A percentile compares a stretch with the other conserved stretches of the same genome.
phyloP scores from a whole-genome alignment of 2,113 vertebrate species.

The Rynchops niger region DNA sequence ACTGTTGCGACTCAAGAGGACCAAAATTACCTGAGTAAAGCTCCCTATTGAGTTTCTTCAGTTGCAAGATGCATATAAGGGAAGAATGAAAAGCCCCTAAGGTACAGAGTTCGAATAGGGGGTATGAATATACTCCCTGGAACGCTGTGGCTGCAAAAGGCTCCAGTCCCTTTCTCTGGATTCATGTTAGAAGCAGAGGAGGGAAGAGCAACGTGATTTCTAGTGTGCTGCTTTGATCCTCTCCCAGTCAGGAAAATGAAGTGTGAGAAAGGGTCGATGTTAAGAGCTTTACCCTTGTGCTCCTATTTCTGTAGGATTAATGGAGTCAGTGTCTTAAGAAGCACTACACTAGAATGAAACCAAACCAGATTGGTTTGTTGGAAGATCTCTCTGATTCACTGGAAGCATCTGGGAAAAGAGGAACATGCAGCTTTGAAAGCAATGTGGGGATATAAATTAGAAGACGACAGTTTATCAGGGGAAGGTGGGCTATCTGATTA shows the following conservation, averaged over 20 bases:
- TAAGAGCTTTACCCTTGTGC: background rate
- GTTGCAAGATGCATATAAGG: background rate
- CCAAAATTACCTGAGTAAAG: background rate
- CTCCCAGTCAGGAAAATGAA: too few species aligned
- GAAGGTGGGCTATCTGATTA: background rate
- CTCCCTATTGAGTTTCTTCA: background rate
- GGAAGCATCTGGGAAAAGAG: background rate
- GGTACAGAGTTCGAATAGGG: too few species aligned
- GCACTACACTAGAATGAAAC: background rate
- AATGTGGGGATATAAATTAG: too few species aligned
- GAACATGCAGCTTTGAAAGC: background rate
- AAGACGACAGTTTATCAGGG: background rate
- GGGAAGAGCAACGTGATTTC: background rate
- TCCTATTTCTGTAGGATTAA: background rate
- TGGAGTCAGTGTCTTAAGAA: background rate
- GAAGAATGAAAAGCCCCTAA: background rate
- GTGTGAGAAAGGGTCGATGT: background rate
- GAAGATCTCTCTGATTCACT: background rate
- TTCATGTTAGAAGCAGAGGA: background rate
- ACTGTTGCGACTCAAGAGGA: background rate
- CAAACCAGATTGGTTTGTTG: background rate
- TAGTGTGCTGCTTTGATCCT: background rate
- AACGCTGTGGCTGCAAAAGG: background rate
- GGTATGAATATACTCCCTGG: background rate
- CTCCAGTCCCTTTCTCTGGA: rapidly evolving